Percentiles rank a stretch among this genome's conserved stretches.
phyloP scores from a whole-genome alignment of 2,797 vertebrate genomes.

The Xiphorhynchus erythropygius region DNA sequence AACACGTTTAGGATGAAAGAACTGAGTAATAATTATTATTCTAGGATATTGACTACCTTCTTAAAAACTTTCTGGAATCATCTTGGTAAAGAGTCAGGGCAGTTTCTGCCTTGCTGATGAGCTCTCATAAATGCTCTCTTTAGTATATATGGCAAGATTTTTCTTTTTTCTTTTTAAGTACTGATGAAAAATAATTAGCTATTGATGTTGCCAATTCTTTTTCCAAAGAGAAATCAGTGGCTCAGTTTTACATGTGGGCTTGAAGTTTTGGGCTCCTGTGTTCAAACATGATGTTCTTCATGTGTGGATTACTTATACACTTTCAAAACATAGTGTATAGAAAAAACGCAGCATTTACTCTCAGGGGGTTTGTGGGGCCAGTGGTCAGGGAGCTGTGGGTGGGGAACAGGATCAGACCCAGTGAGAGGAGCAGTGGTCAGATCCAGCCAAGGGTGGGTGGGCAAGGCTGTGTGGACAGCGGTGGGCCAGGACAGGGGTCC shows the following conservation, averaged over 20 bases:
- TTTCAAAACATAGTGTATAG: neutral
- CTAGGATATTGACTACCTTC: neutral
- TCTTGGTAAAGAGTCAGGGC: neutral
- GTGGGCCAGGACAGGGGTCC: neutral
- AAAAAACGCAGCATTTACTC: neutral
- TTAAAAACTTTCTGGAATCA: neutral
- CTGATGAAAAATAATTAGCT: neutral
- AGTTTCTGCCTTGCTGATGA: neutral
- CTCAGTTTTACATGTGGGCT: neutral
- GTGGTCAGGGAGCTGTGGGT: neutral
- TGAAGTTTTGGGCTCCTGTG: neutral
- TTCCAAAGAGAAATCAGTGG: neutral
- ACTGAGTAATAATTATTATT: neutral
- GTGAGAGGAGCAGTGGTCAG: neutral
- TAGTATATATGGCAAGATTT: neutral
- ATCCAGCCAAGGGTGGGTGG: neutral
- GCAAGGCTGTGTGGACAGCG: neutral
- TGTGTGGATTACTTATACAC: fast-evolving
- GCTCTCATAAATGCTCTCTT: neutral
- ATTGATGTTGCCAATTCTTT: neutral
- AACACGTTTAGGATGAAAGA: neutral
- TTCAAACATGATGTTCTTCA: neutral
- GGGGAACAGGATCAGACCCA: neutral
- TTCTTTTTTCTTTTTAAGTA: neutral
- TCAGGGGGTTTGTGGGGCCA: neutral